phyloP scores from a whole-genome alignment of 2,888 invertebrate genomes.

The Gisinianus flammeolus region DNA sequence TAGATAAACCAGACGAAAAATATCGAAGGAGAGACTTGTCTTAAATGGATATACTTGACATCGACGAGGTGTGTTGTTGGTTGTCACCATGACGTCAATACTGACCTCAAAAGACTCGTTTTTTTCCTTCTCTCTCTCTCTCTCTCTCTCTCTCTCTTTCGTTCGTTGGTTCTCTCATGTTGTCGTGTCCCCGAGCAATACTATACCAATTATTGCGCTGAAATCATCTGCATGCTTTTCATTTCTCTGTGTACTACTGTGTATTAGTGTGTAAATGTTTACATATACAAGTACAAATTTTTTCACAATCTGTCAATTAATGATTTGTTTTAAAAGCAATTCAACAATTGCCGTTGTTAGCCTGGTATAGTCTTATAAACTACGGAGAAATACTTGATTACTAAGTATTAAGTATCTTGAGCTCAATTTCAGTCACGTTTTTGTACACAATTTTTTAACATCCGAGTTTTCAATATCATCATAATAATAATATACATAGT shows the following conservation, averaged over 20 bases:
- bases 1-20: constrained; percentile 25
- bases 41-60: constrained; percentile 35
- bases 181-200: constrained; percentile 16
- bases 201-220: constrained; percentile 21
- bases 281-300: neutral
- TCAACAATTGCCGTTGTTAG: neutral
- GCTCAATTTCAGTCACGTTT: neutral
- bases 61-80: constrained; percentile 29
- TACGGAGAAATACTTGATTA: neutral
- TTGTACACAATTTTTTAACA: neutral
- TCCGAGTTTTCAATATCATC: too few species aligned
- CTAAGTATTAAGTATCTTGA: neutral
- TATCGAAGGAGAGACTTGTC: constrained; percentile 28
- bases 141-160: constrained; percentile 31
- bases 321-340: neutral
- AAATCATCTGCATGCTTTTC: constrained; percentile 22
- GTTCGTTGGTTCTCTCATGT: constrained; percentile 3
- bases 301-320: constrained; percentile 21
- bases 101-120: constrained; percentile 42
- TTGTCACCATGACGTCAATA: constrained; percentile 41
- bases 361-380: neutral
- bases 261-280: neutral
- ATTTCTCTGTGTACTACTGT: neutral
- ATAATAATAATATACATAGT: too few species aligned
- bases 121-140: constrained; percentile 20